Evolutionary conservation across 2,888 invertebrate genomes (phyloP).

Genomic region (Acanthococcus lagerstroemiae): DNA sequence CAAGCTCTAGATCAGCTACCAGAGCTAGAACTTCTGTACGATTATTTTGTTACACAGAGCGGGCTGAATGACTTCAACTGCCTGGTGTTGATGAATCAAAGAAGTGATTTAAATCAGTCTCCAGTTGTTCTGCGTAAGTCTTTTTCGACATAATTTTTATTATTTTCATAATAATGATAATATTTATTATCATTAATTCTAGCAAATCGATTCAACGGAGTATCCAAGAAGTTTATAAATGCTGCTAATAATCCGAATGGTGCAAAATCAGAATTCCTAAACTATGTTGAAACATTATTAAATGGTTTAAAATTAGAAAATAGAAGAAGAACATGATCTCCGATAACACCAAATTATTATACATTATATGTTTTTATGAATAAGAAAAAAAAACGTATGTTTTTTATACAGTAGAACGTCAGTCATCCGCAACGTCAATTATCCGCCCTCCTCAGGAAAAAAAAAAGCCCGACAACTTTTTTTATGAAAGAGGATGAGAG

Average conservation of each 20-base stretch:
- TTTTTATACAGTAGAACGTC: no score
- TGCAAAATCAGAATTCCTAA: constrained; percentile 5
- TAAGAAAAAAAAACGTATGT: no score
- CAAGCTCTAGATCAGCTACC: constrained; percentile 46
- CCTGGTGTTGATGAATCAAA: constrained; percentile 39
- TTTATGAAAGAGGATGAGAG: background rate
- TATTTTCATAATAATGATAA: background rate
- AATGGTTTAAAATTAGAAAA: background rate
- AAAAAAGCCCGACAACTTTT: no score
- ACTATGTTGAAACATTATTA: constrained; percentile 8
- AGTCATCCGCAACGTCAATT: no score
- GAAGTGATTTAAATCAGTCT: background rate
- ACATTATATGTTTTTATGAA: no score
- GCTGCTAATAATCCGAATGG: constrained; percentile 19
- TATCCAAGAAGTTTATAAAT: constrained; percentile 3
- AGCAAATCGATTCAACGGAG: constrained; percentile 6
- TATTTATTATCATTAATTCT: background rate
- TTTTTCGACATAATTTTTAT: background rate
- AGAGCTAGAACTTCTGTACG: constrained; percentile 54
- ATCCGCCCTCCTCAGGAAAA: no score
- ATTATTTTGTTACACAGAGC: constrained; percentile 58
- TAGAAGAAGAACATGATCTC: no score
- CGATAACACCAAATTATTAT: no score
- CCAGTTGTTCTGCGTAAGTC: constrained; percentile 5
- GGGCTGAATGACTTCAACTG: constrained; percentile 56